phyloP scores from a whole-genome alignment of 2,797 vertebrate genomes.

The Miichthys miiuy region DNA sequence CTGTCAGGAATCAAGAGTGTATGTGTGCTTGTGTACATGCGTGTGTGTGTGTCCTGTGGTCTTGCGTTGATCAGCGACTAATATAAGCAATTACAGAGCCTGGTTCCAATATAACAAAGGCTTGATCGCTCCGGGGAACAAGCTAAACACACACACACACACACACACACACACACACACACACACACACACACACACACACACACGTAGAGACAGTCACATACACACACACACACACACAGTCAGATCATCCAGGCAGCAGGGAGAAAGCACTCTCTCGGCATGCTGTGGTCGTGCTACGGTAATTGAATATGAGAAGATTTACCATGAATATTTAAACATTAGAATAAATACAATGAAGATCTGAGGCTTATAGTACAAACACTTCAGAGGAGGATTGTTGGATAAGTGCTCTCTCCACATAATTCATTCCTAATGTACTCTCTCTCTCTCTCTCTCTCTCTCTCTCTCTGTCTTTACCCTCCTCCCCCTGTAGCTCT shows the following conservation, averaged over 20 bases:
- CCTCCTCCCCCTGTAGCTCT: conserved; percentile 44
- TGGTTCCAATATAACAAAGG: conserved; percentile 91
- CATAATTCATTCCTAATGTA: conserved; percentile 83
- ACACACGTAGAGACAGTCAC: conserved; percentile 26
- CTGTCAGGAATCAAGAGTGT: conserved; percentile 83
- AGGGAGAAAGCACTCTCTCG: conserved; percentile 78
- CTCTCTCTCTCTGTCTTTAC: conserved; percentile 53
- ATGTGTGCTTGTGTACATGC: conserved; percentile 79
- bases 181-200: background rate
- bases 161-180: conserved; percentile 31
- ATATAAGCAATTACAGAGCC: conserved; percentile 92
- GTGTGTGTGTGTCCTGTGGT: conserved; percentile 86
- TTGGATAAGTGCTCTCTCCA: conserved; percentile 83
- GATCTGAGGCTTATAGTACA: conserved; percentile 83
- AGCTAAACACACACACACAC: conserved; percentile 75
- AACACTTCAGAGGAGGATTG: conserved; percentile 81
- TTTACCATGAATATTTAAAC: conserved; percentile 92
- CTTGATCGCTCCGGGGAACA: conserved; percentile 86
- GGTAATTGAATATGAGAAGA: conserved; percentile 91
- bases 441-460: conserved; percentile 54
- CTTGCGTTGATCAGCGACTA: conserved; percentile 89
- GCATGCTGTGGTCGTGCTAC: conserved; percentile 80
- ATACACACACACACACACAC: conserved; percentile 35
- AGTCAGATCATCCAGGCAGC: conserved; percentile 77
- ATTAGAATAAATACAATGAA: conserved; percentile 90